Conservation (phyloP, 35 echinoderm and acorn worm genomes). For the Anneissia japonica region DNA sequence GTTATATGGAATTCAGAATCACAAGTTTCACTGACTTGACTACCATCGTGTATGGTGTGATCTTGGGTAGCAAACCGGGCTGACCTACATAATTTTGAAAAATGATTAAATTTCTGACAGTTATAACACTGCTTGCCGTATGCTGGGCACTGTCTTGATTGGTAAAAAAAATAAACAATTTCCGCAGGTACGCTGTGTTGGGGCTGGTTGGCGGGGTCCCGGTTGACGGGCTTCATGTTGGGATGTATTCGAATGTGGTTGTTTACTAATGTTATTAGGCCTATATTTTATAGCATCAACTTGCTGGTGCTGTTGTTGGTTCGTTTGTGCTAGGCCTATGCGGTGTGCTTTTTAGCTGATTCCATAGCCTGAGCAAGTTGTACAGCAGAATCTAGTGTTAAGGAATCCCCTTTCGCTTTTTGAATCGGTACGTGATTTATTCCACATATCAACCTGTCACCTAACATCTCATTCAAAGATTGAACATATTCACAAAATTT, state of each 20-base stretch:
- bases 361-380: not conserved
- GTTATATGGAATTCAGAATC: not conserved
- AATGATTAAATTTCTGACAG: constrained; percentile 30
- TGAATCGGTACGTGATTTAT: not conserved
- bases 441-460: not conserved
- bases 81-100: not conserved
- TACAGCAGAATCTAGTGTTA: not conserved
- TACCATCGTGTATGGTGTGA: not conserved
- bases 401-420: not conserved
- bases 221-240: too few species aligned
- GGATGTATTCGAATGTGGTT: not conserved
- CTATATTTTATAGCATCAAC: too few species aligned
- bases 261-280: too few species aligned
- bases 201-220: too few species aligned
- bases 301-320: too few species aligned
- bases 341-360: not conserved
- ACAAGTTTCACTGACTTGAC: not conserved
- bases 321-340: too few species aligned
- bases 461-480: not conserved
- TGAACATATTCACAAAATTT: not conserved
- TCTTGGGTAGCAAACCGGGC: not conserved
- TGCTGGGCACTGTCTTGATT: not conserved
- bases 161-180: not conserved
- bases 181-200: not conserved
- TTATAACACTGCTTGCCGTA: constrained; percentile 34